Evolutionary conservation across 2,113 vertebrate genomes (phyloP).

Genomic region (Setophaga coronata): DNA sequence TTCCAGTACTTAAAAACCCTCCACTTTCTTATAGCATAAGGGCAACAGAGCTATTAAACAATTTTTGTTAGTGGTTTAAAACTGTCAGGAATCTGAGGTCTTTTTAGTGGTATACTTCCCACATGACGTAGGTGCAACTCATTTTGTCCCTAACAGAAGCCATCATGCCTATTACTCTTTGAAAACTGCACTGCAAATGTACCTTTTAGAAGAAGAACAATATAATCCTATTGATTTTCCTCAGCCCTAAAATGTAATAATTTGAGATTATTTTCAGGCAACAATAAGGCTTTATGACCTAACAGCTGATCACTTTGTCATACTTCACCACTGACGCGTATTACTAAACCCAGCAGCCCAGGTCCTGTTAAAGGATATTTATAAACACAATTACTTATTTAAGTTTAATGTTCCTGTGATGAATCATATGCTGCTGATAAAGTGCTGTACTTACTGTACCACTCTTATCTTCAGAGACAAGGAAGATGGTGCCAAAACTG

Average conservation of each 20-base stretch:
- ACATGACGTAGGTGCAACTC: background rate
- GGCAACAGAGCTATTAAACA: slow-evolving; percentile 20
- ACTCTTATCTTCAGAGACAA: background rate
- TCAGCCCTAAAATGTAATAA: slow-evolving; percentile 38
- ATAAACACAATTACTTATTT: slow-evolving; percentile 51
- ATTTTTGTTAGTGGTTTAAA: slow-evolving; percentile 34
- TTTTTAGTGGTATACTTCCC: slow-evolving; percentile 7
- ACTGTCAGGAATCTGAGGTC: slow-evolving; percentile 25
- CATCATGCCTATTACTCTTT: slow-evolving; percentile 1
- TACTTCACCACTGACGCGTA: background rate
- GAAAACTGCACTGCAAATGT: background rate
- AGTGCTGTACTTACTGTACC: slow-evolving; percentile 14
- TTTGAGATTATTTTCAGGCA: slow-evolving; percentile 35
- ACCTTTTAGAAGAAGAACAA: background rate
- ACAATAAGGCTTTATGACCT: slow-evolving; percentile 21
- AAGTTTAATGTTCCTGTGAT: slow-evolving; percentile 14
- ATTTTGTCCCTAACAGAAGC: background rate
- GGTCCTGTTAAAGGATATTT: background rate
- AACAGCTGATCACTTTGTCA: background rate
- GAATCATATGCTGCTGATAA: slow-evolving; percentile 28
- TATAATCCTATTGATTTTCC: slow-evolving; percentile 53
- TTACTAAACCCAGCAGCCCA: background rate
- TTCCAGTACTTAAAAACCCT: background rate
- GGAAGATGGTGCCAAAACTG: slow-evolving; percentile 30
- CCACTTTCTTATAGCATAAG: slow-evolving; percentile 2